A percentile compares a stretch with the other conserved stretches of the same genome.
These are phyloP conservation scores for Delphinapterus leucas DNA, from an alignment of 2,113 vertebrate species.

Conservation along the genomic window DNA sequence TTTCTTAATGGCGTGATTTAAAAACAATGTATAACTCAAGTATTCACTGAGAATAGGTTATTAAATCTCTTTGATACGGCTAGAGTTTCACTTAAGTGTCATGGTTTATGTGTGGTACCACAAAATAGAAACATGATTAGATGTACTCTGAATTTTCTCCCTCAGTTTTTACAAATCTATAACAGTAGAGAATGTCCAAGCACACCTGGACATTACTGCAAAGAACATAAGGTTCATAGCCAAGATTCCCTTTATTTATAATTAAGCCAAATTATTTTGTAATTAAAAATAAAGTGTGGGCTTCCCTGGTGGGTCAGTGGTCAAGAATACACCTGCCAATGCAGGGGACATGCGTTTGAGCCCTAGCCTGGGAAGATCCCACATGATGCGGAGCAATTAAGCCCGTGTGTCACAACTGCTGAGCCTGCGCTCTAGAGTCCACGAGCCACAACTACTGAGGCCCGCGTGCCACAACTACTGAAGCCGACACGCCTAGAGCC, in stretches of 20 bases:
- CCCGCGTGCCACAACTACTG: too few relatives aligned
- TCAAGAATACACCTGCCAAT: too few relatives aligned
- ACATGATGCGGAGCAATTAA: too few relatives aligned
- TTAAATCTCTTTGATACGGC: background rate
- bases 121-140: constrained; percentile 8
- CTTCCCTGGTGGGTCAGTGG: too few relatives aligned
- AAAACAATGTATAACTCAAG: background rate
- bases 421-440: too few relatives aligned
- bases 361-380: too few relatives aligned
- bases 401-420: too few relatives aligned
- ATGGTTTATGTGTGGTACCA: background rate
- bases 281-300: background rate
- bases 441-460: too few relatives aligned
- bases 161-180: background rate
- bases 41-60: background rate
- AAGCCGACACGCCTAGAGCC: too few relatives aligned
- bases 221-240: background rate
- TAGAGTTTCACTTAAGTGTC: background rate
- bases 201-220: background rate
- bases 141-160: background rate
- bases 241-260: background rate
- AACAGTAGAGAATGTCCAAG: background rate
- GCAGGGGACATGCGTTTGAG: too few relatives aligned
- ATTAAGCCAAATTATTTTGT: background rate
- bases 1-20: constrained; percentile 14